Evolutionary conservation across 2,113 vertebrate genomes (phyloP), one percentile per base, ranked within the genome.

Genomic region (Oryzias celebensis): DNA sequence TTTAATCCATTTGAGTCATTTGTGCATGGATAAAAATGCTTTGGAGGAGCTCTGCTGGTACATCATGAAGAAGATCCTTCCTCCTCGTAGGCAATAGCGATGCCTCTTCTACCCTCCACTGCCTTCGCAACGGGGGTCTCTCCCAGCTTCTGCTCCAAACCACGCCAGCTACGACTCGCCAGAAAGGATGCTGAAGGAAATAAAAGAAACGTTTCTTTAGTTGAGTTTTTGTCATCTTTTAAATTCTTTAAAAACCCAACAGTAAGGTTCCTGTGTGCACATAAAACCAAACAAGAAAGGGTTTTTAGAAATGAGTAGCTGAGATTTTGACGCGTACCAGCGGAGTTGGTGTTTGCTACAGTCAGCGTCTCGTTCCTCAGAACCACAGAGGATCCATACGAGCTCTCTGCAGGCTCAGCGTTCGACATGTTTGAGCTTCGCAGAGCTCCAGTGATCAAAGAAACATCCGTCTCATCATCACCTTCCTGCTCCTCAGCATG

Each of bases 41-140:
- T 20, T 24, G 13, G 15, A 6, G 17, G 45, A 65, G 22, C 3
- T 18, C 42, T 22, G 14, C 2, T 47, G 36, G 4, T 52, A 7
- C 36, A 44, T 60, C 18, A 69, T 6, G 58, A 66, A 2, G 28
- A 55, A 1, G 66, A 75, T 44, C 90, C 91, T 48, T 99, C 97
- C 0, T 98, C 94, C 62, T 98, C 97, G 0, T 99, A 99, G 62
- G 96, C 95, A 4, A 99, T 96, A 42, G 97, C 96, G 51, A 99
- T 94, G 31, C 97, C 97, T 68, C 90, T 94, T 62, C 93, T 92
- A 60, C 97, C 97, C 36, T 90, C 78, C 55, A 93, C 91, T 0
- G 94, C 96, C 75, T 93, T 95, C 42, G 88, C 85, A 24, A 95
- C 72, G 0, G 93, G 90, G 0, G 94, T 96, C 89, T 96, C 90